Evolutionary conservation across 2,797 vertebrate genomes (phyloP), one percentile per base, ranked within the genome.

Genomic region (Salmo trutta): DNA sequence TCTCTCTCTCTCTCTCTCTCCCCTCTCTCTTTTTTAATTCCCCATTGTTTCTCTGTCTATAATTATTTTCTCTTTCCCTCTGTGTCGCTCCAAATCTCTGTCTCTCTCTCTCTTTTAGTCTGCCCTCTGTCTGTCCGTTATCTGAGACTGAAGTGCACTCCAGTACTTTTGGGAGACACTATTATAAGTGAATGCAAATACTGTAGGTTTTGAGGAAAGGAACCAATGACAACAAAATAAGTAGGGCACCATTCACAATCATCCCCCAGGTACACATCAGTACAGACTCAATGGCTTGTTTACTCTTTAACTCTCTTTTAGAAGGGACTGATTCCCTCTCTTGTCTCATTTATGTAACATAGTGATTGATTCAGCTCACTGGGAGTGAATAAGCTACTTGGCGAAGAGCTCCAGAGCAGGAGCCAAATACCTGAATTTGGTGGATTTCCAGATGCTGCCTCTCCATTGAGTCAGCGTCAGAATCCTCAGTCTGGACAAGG

Each of bases 381-480:
- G 62, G 59, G 24, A 41, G n/a, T 59, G 21, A 72, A n/a, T 71
- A 71, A 71, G 24, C 14, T n/a, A 51, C 52, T 78, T 68, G 52
- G 59, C 68, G 17, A 47, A 3, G 16, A 31, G 51, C 17, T 71
- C 56, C 27, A 16, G 54, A 41, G 52, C 10, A 41, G 16, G 69
- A 76, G 76, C 76, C 74, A 71, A 71, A 71, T 29, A 56, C 54
- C 14, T 77, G 52, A 66, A 73, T 65, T n/a, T 72, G 19, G 15
- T 51, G 33, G 16, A 54, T 33, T 15, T 77, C 36, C 62, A 70
- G 76, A 52, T 64, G 66, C 41, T 54, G 53, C 31, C 72, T 64
- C 24, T 52, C 73, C 79, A 80, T 84, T 76, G 68, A 56, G 80
- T 81, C 56, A 66, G 47, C 69, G 65, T 79, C 75, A 75, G 65